phyloP scores from a whole-genome alignment of 2,797 vertebrate genomes.

The Hippopotamyrus pictus region DNA sequence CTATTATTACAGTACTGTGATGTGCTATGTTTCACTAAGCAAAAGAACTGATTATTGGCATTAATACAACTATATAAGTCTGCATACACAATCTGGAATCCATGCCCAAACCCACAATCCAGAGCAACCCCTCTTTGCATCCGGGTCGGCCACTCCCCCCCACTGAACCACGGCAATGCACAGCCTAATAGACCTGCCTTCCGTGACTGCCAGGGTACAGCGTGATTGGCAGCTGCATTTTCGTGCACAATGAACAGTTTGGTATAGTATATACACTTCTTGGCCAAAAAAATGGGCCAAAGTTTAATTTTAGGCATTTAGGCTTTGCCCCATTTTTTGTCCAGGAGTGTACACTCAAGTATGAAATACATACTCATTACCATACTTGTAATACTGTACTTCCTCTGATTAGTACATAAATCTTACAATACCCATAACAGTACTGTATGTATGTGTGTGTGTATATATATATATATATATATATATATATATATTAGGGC shows the following conservation, averaged over 20 bases:
- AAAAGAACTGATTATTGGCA: not conserved
- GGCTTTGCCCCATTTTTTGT: not conserved
- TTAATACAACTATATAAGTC: not conserved
- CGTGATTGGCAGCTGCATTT: not conserved
- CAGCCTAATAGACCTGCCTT: not conserved
- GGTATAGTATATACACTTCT: not conserved
- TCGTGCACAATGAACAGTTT: not conserved
- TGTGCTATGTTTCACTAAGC: not conserved
- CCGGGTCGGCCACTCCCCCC: not conserved
- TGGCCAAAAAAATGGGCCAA: not conserved
- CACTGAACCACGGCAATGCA: not conserved
- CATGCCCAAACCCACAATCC: not conserved
- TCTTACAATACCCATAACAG: not conserved
- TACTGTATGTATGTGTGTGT: too few species aligned
- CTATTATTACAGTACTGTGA: not conserved
- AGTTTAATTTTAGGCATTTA: not conserved
- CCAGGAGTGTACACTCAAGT: not conserved
- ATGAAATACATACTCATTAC: not conserved
- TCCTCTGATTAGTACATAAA: not conserved
- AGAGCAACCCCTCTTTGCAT: not conserved
- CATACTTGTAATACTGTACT: not conserved
- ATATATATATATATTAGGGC: conserved; percentile 1
- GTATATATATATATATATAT: too few species aligned
- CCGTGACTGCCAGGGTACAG: not conserved
- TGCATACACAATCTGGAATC: not conserved